Evolutionary conservation across 1,140 invertebrate species (phyloP).

Genomic region (Drosophila arizonae): DNA sequence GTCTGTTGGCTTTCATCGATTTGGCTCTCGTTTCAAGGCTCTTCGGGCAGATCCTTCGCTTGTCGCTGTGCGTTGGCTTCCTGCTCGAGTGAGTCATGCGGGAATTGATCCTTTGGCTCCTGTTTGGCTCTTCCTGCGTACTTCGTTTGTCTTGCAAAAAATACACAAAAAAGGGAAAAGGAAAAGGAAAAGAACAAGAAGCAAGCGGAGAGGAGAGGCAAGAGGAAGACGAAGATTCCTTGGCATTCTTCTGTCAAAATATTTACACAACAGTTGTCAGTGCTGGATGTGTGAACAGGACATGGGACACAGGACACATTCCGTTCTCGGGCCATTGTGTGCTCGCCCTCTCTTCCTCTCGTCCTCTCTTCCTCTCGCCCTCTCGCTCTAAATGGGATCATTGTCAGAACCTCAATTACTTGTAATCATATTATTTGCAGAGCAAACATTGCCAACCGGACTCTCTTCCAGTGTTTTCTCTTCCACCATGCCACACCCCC

Average conservation of each 20-base stretch:
- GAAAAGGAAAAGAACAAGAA: background rate
- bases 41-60: too few relatives aligned
- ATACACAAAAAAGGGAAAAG: background rate
- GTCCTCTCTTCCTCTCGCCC: background rate
- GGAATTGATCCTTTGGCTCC: constrained; percentile 8
- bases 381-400: constrained; percentile 44
- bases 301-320: constrained; percentile 34
- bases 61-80: constrained; percentile 3
- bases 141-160: constrained; percentile 30
- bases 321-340: constrained; percentile 45
- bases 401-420: constrained; percentile 54
- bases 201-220: background rate
- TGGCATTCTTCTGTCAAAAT: constrained; percentile 82
- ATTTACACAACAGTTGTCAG: constrained; percentile 79
- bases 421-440: constrained; percentile 76
- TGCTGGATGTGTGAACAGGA: constrained; percentile 29
- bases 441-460: constrained; percentile 44
- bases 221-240: constrained; percentile 45
- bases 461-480: constrained; percentile 28
- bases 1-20: too few relatives aligned
- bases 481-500: constrained; percentile 26
- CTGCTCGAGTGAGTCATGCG: constrained; percentile 27
- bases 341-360: constrained; percentile 2
- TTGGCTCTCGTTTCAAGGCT: too few relatives aligned
- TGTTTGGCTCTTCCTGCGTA: constrained; percentile 27